These are phyloP conservation scores for Rhabditoides inermis DNA, from an alignment of 2,888 invertebrate species.

Conservation along the genomic window DNA sequence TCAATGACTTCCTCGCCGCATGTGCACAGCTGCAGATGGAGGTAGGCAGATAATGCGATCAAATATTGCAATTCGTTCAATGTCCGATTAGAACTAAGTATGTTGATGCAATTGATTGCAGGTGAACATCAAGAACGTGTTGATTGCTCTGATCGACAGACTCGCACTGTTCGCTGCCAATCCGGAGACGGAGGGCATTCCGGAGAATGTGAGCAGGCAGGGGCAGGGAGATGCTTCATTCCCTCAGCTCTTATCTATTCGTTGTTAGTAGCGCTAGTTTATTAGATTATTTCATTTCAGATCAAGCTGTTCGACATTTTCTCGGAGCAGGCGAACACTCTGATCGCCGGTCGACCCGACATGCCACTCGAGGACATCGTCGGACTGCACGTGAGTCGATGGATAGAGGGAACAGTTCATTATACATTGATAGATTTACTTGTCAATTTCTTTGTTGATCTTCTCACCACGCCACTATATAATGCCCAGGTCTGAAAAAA, in stretches of 20 bases:
- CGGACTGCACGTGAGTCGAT: slow-evolving; percentile 72
- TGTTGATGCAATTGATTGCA: too few relatives aligned
- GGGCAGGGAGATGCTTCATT: too few relatives aligned
- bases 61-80: too few relatives aligned
- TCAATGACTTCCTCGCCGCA: slow-evolving; percentile 87
- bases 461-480: not conserved
- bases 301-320: slow-evolving; percentile 95
- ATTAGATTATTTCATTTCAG: slow-evolving; percentile 4
- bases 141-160: slow-evolving; percentile 84
- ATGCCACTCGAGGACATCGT: slow-evolving; percentile 93
- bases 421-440: not conserved
- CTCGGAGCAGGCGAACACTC: slow-evolving; percentile 81
- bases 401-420: not conserved
- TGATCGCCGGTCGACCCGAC: slow-evolving; percentile 72
- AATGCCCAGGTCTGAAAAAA: not conserved
- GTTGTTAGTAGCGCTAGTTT: too few relatives aligned
- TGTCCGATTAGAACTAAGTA: too few relatives aligned
- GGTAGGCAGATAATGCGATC: slow-evolving; percentile 58
- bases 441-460: not conserved
- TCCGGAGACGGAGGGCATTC: slow-evolving; percentile 61
- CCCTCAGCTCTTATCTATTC: too few relatives aligned
- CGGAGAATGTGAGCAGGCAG: slow-evolving; percentile 65
- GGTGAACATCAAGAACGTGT: slow-evolving; percentile 71
- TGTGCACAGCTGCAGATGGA: slow-evolving; percentile 89
- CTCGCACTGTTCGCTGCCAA: slow-evolving; percentile 51